These are phyloP conservation scores for Puma concolor DNA, from an alignment of 2,113 vertebrate species.

Conservation along the genomic window DNA sequence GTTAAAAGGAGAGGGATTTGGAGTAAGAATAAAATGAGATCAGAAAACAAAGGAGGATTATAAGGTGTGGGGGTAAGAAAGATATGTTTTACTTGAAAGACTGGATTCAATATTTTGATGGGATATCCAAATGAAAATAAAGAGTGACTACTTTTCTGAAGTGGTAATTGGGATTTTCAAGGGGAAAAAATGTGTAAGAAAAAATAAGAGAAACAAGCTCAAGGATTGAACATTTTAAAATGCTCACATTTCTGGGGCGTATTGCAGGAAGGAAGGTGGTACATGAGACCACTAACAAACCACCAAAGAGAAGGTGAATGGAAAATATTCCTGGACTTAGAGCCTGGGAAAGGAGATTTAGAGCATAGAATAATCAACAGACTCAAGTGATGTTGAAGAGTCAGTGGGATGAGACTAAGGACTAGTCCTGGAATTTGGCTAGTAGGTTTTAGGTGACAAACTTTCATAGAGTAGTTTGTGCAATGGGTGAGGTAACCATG, in stretches of 20 bases:
- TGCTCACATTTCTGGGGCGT: background rate
- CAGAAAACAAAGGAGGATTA: background rate
- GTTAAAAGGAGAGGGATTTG: background rate
- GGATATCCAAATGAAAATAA: background rate
- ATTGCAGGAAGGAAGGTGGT: background rate
- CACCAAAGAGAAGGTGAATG: rapidly evolving
- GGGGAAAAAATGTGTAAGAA: background rate
- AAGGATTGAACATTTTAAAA: background rate
- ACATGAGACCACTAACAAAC: background rate
- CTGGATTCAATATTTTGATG: background rate
- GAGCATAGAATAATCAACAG: background rate
- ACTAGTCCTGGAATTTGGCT: background rate
- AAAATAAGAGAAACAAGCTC: background rate
- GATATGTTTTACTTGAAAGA: background rate
- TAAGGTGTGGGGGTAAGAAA: background rate
- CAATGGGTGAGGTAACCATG: background rate
- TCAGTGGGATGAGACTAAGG: background rate
- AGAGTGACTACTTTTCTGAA: background rate
- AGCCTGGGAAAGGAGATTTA: background rate
- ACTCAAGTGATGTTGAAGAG: background rate
- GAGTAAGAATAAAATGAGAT: background rate
- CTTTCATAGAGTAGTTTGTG: background rate
- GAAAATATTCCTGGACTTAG: background rate
- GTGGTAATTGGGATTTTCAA: background rate
- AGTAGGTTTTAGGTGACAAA: background rate